These are phyloP conservation scores for Polydrusus pterygomalis DNA, from an alignment of 2,888 invertebrate genomes.

Conservation along the genomic window DNA sequence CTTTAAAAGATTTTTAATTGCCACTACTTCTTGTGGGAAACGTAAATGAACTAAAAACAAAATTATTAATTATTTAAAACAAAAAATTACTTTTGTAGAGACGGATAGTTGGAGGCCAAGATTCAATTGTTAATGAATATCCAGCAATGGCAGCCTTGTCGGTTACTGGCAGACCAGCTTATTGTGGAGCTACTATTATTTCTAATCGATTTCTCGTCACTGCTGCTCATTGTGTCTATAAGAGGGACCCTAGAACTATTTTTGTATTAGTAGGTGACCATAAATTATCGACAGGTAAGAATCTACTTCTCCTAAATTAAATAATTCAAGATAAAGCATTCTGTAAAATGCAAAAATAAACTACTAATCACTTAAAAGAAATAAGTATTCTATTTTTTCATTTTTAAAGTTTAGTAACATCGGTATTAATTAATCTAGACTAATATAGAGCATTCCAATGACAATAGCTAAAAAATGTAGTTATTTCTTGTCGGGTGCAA, in stretches of 20 bases:
- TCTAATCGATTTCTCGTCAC: conserved; percentile 71
- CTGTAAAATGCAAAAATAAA: too few relatives aligned
- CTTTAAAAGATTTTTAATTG: too few relatives aligned
- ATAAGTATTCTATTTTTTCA: too few relatives aligned
- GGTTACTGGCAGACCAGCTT: conserved; percentile 64
- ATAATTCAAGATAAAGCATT: too few relatives aligned
- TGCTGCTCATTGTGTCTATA: conserved; percentile 75
- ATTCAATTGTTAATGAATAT: conserved; percentile 76
- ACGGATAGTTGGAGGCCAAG: conserved; percentile 73
- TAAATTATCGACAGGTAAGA: conserved; percentile 70
- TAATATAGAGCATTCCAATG: too few relatives aligned
- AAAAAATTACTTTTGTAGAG: conserved; percentile 35
- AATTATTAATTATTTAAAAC: too few relatives aligned
- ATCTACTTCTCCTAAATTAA: neutral
- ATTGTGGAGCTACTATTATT: conserved; percentile 76
- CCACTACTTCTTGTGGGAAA: too few relatives aligned
- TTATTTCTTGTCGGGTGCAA: neutral
- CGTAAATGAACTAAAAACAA: too few relatives aligned
- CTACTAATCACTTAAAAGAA: too few relatives aligned
- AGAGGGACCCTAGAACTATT: conserved; percentile 58
- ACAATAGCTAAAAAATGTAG: too few relatives aligned
- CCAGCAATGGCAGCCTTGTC: conserved; percentile 76
- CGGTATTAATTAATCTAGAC: too few relatives aligned
- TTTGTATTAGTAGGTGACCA: conserved; percentile 75
- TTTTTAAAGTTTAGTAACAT: too few relatives aligned